These are phyloP conservation scores for Arenaria interpres DNA, from an alignment of 2,113 vertebrate genomes.

Conservation along the genomic window DNA sequence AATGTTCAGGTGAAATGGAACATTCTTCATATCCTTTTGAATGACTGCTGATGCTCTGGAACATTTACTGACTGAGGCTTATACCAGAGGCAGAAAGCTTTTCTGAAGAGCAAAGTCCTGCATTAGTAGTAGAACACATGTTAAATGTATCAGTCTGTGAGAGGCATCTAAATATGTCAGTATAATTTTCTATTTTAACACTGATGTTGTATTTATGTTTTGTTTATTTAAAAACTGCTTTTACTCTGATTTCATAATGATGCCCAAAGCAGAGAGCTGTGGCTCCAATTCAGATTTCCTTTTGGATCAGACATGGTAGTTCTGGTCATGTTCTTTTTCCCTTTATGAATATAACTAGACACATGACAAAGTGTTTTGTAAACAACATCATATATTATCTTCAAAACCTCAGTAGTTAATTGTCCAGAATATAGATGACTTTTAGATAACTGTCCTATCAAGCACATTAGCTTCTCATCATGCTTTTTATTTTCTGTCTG, in stretches of 20 bases:
- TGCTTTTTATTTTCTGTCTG: not conserved
- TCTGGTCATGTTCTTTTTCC: not conserved
- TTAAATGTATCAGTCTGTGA: not conserved
- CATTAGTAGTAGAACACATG: not conserved
- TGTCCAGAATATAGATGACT: not conserved
- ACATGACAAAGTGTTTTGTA: not conserved
- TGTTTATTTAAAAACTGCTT: not conserved
- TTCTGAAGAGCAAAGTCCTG: not conserved
- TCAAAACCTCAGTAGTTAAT: not conserved
- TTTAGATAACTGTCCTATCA: not conserved
- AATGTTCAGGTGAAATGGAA: conserved; percentile 15
- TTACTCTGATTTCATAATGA: not conserved
- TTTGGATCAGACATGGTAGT: not conserved
- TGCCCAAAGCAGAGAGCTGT: not conserved
- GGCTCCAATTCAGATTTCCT: not conserved
- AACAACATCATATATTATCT: not conserved
- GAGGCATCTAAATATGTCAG: not conserved
- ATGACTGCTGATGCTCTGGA: not conserved
- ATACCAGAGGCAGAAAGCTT: not conserved
- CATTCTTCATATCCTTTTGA: conserved; percentile 3
- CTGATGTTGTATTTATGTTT: not conserved
- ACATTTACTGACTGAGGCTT: not conserved
- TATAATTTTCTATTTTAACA: not conserved
- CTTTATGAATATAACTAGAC: not conserved
- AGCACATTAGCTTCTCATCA: not conserved